Base-by-base conservation (phyloP, 2,888 invertebrate genomes). In the Oscheius sp. region DNA sequence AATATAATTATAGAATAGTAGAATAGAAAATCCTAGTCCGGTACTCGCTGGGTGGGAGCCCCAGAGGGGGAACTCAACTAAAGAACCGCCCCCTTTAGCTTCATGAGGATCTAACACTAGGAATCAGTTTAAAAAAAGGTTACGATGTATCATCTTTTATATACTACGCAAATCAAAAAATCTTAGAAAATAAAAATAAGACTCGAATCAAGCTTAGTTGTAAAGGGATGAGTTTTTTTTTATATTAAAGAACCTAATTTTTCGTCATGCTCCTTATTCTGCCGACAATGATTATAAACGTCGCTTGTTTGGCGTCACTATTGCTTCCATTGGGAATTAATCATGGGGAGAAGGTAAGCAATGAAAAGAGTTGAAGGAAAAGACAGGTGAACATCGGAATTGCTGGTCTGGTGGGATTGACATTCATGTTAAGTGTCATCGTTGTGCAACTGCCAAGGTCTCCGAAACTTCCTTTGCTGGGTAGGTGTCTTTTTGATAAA, bases 371-470 rank as follows among this genome's bases (percentile, higher is more conserved):
- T 9, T 3, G 1, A 6, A 12, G 14, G 17, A 17, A 12, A 1
- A 14, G 38, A 28, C 26, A 59, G 59, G 59, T 30, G 14, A 59
- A 41, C 44, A 41, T 59, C 28, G 59, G 59, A 24, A 20, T 59
- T 3, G 24, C 59, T 3, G 59, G 59, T 26, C 26, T 59, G 0
- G 26, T 59, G 1, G 59, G 59, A 8, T 14, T 59, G 5, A 44
- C 59, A 14, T 59, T 59, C 20, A 59, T 59, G 59, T 9, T 59
- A 0, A 28, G 44, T 26, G 26, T 59, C 12, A 59, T 59, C 30
- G 44, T 59, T n/a, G 9, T 5, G 14, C 24, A 59, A 24, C 44
- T 59, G 2, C 59, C 59, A 5, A 14, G 59, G 2, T 59, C 59
- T 1, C 12, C 59, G 12, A 59, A 59, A 41, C 44, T 59, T 26